Evolutionary conservation across 2,113 vertebrate genomes (phyloP), one percentile per base, ranked within the genome.

Genomic region (Axis porcinus): DNA sequence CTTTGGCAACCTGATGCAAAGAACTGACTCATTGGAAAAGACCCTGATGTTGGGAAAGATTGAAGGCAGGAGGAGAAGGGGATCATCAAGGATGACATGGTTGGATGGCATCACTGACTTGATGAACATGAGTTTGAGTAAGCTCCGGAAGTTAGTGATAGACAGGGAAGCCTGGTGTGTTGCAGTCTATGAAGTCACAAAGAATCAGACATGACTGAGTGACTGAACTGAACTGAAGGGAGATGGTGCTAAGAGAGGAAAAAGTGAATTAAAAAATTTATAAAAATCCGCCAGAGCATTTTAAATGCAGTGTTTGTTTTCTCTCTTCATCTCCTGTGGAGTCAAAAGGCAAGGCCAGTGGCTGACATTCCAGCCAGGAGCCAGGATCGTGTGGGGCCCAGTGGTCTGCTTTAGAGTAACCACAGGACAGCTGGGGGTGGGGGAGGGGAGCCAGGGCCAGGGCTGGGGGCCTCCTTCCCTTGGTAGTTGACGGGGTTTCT

Each of bases 351-450:
- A 55, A 74, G n/a, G 2, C 57, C 7, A n/a, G 21, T 5, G 36
- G 58, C 3, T 1, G 17, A 28, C 3, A 3, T 88, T 21, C 62
- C 7, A 2, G 23, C 67, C 6, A 1, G 15, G 25, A 43, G 10
- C 5, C 58, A 50, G n/a, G 55, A 50, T 25, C 16, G 0, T 27
- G 25, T 23, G 25, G 33, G 87, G 50, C 15, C 3, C 2, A 16
- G 6, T 4, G 5, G 23, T 19, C 3, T 27, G 50, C 57, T 84
- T 21, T 8, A 11, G 3, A 43, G 15, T 16, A 15, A 47, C 4
- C 2, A 6, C 3, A 2, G 30, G 47, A 57, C 45, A 70, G 30
- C 30, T n/a, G 5, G 1, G 25, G 28, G 13, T 23, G 6, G 67
- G 6, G 11, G 15, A 30, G 43, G 43, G 15, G 76, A 17, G 43